Percentiles rank a stretch among this genome's conserved stretches.
These are phyloP conservation scores for Pterocles burchelli DNA, from an alignment of 2,113 vertebrate species.

Conservation along the genomic window DNA sequence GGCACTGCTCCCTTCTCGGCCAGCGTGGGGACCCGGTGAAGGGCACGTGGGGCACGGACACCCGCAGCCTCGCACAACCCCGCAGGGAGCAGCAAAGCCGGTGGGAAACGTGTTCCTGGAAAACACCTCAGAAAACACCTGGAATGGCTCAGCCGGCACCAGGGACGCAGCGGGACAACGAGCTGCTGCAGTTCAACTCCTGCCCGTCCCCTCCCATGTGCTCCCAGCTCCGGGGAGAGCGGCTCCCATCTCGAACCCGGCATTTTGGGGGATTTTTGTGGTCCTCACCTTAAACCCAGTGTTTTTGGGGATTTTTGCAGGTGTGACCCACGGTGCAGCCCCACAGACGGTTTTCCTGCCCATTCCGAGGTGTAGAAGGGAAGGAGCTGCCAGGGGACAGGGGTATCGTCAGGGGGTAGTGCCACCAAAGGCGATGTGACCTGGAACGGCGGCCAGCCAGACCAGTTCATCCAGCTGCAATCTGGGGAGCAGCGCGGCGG, in stretches of 20 bases:
- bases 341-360: fast-evolving
- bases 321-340: neutral
- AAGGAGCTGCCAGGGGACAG: neutral
- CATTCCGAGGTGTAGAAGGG: fast-evolving
- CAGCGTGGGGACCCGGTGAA: neutral
- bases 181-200: neutral
- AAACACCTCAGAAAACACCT: neutral
- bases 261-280: neutral
- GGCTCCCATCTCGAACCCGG: neutral
- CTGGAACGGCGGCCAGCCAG: neutral
- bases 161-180: neutral
- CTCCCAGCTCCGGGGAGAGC: fast-evolving
- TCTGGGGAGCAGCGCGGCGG: neutral
- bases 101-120: neutral
- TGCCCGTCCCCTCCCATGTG: neutral
- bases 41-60: fast-evolving
- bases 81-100: neutral
- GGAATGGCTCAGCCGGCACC: neutral
- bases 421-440: neutral
- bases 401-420: neutral
- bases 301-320: neutral
- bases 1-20: neutral
- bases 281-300: neutral
- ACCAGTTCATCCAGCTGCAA: neutral
- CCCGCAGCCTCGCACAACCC: neutral